A percentile compares a stretch with the other conserved stretches of the same genome.
phyloP scores from a whole-genome alignment of 2,888 invertebrate genomes.

The Nephrocerus scutellatus region DNA sequence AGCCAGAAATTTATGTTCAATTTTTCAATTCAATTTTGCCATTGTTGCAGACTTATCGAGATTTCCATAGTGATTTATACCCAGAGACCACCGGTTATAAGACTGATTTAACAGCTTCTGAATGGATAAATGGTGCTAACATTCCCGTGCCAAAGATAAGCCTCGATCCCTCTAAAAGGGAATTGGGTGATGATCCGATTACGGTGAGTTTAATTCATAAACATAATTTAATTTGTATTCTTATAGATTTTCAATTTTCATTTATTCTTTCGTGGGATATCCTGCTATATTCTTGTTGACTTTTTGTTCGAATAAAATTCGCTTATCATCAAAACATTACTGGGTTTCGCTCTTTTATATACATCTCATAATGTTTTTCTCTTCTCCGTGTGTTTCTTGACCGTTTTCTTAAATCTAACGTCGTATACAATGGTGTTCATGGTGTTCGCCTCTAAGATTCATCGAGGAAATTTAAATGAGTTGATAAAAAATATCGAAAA shows the following conservation, averaged over 20 bases:
- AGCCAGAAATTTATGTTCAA: neutral
- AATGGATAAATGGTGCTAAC: slow-evolving; percentile 77
- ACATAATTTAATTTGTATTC: too few species aligned
- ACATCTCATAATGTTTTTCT: too few species aligned
- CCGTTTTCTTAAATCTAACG: too few species aligned
- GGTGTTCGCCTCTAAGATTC: too few species aligned
- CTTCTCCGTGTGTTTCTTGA: too few species aligned
- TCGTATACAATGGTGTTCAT: too few species aligned
- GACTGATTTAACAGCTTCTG: slow-evolving; percentile 69
- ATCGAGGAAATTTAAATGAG: slow-evolving; percentile 45
- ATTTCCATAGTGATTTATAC: slow-evolving; percentile 90
- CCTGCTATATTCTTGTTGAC: slow-evolving; percentile 1
- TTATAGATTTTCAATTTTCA: neutral
- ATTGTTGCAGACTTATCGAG: slow-evolving; percentile 69
- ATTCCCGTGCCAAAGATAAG: slow-evolving; percentile 73
- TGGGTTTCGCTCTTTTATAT: neutral
- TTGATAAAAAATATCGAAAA: slow-evolving; percentile 45
- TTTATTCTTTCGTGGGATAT: neutral
- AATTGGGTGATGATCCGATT: slow-evolving; percentile 56
- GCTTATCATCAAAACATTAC: too few species aligned
- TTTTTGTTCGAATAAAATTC: too few species aligned
- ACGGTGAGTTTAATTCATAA: slow-evolving; percentile 49
- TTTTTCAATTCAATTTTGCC: too few species aligned
- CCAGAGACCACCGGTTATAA: slow-evolving; percentile 80
- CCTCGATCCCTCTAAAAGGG: slow-evolving; percentile 70